A percentile compares a stretch with the other conserved stretches of the same genome.
phyloP scores from a whole-genome alignment of 2,797 vertebrate genomes.

The Chanos chanos region DNA sequence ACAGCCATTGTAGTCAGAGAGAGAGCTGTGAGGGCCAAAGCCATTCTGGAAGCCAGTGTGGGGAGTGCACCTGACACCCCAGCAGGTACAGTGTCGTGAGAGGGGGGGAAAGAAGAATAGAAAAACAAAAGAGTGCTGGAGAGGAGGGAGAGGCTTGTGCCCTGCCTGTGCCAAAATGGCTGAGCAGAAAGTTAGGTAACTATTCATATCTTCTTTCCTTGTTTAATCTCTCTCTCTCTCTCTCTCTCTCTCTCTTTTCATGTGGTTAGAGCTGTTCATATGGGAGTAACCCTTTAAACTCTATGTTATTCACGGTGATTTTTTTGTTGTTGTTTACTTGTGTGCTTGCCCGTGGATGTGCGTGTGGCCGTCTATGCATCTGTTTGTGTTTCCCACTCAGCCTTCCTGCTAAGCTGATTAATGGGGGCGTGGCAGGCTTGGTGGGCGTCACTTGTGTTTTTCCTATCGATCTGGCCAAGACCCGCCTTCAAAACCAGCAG shows the following conservation, averaged over 20 bases:
- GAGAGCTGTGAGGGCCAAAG: too few relatives aligned
- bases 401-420: constrained; percentile 87
- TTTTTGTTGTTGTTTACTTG: constrained; percentile 7
- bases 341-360: constrained; percentile 39
- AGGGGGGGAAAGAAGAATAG: constrained; percentile 7
- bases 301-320: constrained; percentile 1
- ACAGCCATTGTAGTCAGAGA: too few relatives aligned
- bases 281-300: neutral
- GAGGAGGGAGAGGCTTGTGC: neutral
- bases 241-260: neutral
- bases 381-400: constrained; percentile 67
- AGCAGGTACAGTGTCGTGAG: too few relatives aligned
- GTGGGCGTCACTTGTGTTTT: constrained; percentile 90
- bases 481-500: constrained; percentile 88
- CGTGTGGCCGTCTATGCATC: constrained; percentile 39
- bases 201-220: neutral
- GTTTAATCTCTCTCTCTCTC: constrained; percentile 1
- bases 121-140: neutral
- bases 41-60: too few relatives aligned
- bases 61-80: too few relatives aligned
- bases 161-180: constrained; percentile 59
- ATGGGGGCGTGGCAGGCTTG: constrained; percentile 85
- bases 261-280: too few relatives aligned
- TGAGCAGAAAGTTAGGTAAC: constrained; percentile 71
- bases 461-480: constrained; percentile 90